Evolutionary conservation across 2,113 vertebrate species (phyloP).

Genomic region (Nothoprocta perdicaria): DNA sequence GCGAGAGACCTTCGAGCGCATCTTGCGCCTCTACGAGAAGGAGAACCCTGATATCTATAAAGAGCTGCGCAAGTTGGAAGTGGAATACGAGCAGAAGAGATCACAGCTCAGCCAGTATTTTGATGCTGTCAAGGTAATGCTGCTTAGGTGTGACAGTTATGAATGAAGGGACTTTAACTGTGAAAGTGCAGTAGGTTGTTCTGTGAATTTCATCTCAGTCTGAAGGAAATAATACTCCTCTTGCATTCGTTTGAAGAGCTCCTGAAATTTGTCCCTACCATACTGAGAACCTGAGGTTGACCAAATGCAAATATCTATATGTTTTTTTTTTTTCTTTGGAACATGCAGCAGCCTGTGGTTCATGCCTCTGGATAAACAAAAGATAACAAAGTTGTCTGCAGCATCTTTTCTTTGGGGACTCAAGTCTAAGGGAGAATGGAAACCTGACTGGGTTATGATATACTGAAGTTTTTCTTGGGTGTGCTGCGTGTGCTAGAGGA

Average conservation of each 20-base stretch:
- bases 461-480: neutral
- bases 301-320: neutral
- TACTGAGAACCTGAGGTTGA: neutral
- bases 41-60: conserved; percentile 97
- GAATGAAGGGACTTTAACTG: neutral
- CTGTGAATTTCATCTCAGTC: neutral
- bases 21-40: conserved; percentile 93
- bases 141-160: rapidly evolving
- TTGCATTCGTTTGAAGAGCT: neutral
- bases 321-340: neutral
- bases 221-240: neutral
- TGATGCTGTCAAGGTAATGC: conserved; percentile 94
- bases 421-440: neutral
- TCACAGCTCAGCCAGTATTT: conserved; percentile 96
- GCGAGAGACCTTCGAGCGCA: conserved; percentile 95
- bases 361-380: neutral
- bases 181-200: neutral
- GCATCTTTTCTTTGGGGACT: neutral
- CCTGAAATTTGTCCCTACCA: neutral
- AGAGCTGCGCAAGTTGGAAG: conserved; percentile 91
- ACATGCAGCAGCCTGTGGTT: neutral
- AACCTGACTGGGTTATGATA: neutral
- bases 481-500: neutral
- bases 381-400: neutral
- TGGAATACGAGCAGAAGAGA: conserved; percentile 96